These are phyloP conservation scores for Horisme vitalbata DNA, from an alignment of 2,888 invertebrate species.

Conservation along the genomic window DNA sequence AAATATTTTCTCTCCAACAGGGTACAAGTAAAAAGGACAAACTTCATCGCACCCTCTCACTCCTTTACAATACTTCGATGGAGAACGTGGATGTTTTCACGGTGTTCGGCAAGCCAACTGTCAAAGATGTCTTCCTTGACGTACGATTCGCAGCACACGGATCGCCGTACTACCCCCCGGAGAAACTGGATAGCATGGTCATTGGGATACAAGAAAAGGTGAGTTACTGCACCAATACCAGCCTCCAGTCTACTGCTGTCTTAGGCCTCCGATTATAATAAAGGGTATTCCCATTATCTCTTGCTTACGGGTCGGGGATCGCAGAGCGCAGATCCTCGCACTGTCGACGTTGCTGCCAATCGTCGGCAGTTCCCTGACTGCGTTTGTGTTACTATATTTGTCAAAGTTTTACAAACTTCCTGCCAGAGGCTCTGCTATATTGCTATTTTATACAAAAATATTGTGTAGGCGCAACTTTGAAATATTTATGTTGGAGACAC, in stretches of 20 bases:
- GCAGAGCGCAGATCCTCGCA: too few species aligned
- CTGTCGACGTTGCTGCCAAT: too few species aligned
- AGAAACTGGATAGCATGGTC: slow-evolving; percentile 93
- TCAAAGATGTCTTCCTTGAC: slow-evolving; percentile 87
- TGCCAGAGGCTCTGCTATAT: too few species aligned
- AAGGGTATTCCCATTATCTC: too few species aligned
- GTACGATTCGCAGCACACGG: slow-evolving; percentile 96
- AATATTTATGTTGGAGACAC: too few species aligned
- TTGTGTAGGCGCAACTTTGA: too few species aligned
- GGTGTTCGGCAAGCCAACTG: slow-evolving; percentile 86
- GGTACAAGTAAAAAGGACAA: slow-evolving; percentile 89
- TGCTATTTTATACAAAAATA: too few species aligned
- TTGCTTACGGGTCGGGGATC: too few species aligned
- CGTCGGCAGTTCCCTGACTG: too few species aligned
- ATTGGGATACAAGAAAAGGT: slow-evolving; percentile 87
- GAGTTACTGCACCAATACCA: slow-evolving; percentile 28
- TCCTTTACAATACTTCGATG: slow-evolving; percentile 88
- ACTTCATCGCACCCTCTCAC: slow-evolving; percentile 81
- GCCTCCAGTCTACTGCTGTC: background rate
- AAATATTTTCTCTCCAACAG: slow-evolving; percentile 50
- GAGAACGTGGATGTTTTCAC: slow-evolving; percentile 97
- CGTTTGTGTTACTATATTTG: too few species aligned
- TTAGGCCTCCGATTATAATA: too few species aligned
- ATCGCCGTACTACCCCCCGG: slow-evolving; percentile 95
- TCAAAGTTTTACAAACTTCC: too few species aligned